Percentiles rank a stretch among this genome's conserved stretches.
These are phyloP conservation scores for Ispidina lecontei DNA, from an alignment of 2,797 vertebrate genomes.

Conservation along the genomic window DNA sequence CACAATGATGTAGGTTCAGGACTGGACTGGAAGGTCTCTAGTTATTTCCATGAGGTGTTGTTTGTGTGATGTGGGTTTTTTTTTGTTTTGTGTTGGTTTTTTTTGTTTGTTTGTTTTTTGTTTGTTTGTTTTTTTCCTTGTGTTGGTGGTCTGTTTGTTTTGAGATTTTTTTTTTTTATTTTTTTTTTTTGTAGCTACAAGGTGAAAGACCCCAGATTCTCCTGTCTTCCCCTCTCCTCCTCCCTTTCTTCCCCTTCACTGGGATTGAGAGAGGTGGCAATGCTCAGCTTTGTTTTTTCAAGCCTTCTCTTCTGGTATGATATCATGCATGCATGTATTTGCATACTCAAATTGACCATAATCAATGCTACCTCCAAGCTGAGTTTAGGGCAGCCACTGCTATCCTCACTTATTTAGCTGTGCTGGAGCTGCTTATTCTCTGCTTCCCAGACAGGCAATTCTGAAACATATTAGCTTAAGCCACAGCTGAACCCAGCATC, in stretches of 20 bases:
- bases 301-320: background rate
- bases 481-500: background rate
- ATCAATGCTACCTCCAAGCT: background rate
- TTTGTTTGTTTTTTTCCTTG: too few relatives aligned
- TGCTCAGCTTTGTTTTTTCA: background rate
- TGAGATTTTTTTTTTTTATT: background rate
- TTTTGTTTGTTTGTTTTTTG: background rate
- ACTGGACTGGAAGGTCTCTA: background rate
- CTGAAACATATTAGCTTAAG: background rate
- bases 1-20: background rate
- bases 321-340: fast-evolving
- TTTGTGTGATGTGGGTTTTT: background rate
- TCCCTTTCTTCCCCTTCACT: background rate
- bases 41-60: background rate
- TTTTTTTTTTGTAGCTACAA: background rate
- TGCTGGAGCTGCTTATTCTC: background rate
- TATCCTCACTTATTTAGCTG: background rate
- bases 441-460: background rate
- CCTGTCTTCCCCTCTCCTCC: background rate
- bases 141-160: background rate
- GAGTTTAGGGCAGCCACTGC: background rate
- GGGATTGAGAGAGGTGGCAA: background rate
- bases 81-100: too few relatives aligned
- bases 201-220: background rate
- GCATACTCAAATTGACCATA: background rate